Conservation (phyloP, 2,888 invertebrate genomes). For the Aspidiotus rigidus region DNA sequence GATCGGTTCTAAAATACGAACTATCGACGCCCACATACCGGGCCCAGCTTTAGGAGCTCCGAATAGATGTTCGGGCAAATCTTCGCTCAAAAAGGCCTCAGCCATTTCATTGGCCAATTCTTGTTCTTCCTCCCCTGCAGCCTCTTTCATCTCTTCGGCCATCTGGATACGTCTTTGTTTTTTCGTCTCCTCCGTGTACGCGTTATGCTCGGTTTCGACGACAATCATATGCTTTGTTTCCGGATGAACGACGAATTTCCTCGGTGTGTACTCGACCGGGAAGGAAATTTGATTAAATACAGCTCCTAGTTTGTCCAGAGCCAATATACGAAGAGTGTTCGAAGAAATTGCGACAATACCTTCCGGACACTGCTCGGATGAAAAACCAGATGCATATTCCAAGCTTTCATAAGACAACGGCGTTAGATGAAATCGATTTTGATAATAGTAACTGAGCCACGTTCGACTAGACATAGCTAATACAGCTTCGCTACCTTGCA, state of each 20-base stretch:
- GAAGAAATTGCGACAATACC: conserved; percentile 98
- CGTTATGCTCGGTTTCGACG: conserved; percentile 95
- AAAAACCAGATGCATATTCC: conserved; percentile 95
- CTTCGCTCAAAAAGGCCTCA: conserved; percentile 88
- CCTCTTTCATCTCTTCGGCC: conserved; percentile 97
- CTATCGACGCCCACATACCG: conserved; percentile 92
- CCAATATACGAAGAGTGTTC: conserved; percentile 92
- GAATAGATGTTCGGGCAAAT: conserved; percentile 85
- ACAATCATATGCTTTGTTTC: conserved; percentile 83
- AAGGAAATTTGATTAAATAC: conserved; percentile 95
- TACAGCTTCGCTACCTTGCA: conserved; percentile 91
- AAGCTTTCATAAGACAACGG: conserved; percentile 92
- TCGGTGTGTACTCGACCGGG: conserved; percentile 89
- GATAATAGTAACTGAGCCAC: conserved; percentile 97
- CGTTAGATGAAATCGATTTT: conserved; percentile 89
- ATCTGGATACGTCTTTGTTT: conserved; percentile 85
- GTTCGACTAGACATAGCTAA: conserved; percentile 95
- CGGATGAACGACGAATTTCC: conserved; percentile 85
- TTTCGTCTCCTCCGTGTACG: conserved; percentile 95
- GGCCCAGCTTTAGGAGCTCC: conserved; percentile 92
- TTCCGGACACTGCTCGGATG: conserved; percentile 93
- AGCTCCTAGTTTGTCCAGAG: conserved; percentile 93
- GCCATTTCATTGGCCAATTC: conserved; percentile 96
- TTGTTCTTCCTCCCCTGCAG: conserved; percentile 90
- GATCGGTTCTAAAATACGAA: conserved; percentile 79